A percentile compares a stretch with the other conserved stretches of the same genome.
Conservation (phyloP, 2,113 vertebrate species). For the Piprites chloris region DNA sequence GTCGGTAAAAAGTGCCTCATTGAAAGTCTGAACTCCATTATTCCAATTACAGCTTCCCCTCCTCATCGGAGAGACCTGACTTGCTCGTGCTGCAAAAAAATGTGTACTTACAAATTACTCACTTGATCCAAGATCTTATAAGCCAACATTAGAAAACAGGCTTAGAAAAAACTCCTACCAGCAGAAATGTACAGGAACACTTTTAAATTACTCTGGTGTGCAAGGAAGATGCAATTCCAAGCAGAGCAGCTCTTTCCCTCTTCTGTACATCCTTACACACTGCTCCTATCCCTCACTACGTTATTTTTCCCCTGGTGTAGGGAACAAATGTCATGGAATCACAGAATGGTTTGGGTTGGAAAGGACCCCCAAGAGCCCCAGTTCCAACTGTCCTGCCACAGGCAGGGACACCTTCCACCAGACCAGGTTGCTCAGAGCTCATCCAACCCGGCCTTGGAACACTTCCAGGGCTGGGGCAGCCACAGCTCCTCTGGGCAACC, state of each 20-base stretch:
- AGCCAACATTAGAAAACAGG: not conserved
- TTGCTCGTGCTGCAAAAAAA: not conserved
- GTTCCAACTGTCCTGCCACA: not conserved
- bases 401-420: not conserved
- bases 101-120: not conserved
- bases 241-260: not conserved
- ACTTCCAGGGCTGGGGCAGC: not conserved
- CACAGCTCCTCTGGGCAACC: not conserved
- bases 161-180: accelerated
- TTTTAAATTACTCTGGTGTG: not conserved
- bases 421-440: not conserved
- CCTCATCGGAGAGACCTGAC: not conserved
- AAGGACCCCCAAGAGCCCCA: no score
- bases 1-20: not conserved
- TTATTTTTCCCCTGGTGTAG: not conserved
- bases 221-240: not conserved
- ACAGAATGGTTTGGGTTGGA: not conserved
- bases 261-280: not conserved
- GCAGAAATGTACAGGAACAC: not conserved
- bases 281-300: not conserved
- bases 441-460: not conserved
- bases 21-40: not conserved
- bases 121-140: not conserved
- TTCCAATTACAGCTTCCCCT: not conserved
- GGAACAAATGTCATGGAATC: not conserved